Evolutionary conservation across 2,113 vertebrate genomes (phyloP).

Genomic region (Psophia crepitans): DNA sequence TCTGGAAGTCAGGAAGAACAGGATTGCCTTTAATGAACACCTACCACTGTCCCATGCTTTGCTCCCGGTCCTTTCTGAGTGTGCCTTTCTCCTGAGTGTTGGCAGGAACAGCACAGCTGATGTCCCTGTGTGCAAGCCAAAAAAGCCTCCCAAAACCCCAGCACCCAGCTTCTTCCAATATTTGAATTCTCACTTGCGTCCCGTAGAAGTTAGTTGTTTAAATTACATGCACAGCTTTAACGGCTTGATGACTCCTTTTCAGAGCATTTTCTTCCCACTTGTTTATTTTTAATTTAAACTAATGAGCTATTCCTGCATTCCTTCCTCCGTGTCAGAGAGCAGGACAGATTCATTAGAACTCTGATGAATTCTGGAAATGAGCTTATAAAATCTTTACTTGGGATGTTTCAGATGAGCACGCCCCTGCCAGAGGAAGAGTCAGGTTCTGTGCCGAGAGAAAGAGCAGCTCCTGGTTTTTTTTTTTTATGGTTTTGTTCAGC

Average conservation of each 20-base stretch:
- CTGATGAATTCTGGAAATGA: conserved; percentile 17
- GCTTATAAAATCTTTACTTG: conserved; percentile 52
- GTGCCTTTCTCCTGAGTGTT: neutral
- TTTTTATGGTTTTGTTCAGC: conserved; percentile 45
- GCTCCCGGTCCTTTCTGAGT: neutral
- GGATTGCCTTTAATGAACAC: neutral
- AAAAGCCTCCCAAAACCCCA: neutral
- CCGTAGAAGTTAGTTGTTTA: neutral
- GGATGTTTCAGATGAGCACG: conserved; percentile 47
- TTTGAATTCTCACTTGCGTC: neutral
- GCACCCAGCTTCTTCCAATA: neutral
- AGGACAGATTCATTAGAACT: conserved; percentile 39
- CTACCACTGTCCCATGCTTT: neutral
- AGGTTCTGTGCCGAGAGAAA: conserved; percentile 29
- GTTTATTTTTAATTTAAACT: conserved; percentile 34
- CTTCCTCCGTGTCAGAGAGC: conserved; percentile 35
- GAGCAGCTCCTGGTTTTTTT: neutral
- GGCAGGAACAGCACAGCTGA: neutral
- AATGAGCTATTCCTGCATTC: conserved; percentile 39
- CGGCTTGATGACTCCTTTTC: neutral
- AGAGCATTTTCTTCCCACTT: neutral
- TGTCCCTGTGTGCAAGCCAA: neutral
- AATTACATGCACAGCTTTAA: neutral
- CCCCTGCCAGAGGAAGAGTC: conserved; percentile 28
- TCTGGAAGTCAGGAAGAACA: neutral